Evolutionary conservation across 2,113 vertebrate genomes (phyloP).

Genomic region (Albula goreensis): DNA sequence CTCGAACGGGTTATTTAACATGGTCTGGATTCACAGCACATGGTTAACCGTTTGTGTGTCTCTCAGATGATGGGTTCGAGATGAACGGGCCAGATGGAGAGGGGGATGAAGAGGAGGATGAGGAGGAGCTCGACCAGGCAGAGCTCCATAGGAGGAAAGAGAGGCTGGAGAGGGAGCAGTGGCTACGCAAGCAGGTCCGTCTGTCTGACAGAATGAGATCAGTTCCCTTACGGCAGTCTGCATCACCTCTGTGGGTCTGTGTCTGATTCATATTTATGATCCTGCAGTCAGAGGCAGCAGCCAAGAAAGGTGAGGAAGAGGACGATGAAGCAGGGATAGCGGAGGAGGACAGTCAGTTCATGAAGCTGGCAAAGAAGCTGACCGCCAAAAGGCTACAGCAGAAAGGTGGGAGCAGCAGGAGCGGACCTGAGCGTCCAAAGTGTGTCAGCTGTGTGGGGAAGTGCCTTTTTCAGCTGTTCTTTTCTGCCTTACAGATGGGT

Average conservation of each 20-base stretch:
- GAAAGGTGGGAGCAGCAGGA: slow-evolving; percentile 69
- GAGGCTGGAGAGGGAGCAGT: slow-evolving; percentile 88
- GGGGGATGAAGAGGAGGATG: slow-evolving; percentile 75
- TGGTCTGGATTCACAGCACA: not conserved
- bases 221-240: not conserved
- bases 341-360: slow-evolving; percentile 86
- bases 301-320: slow-evolving; percentile 62
- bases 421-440: not conserved
- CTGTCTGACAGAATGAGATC: slow-evolving; percentile 8
- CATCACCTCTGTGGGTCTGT: slow-evolving; percentile 37
- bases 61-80: slow-evolving; percentile 64
- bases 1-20: not conserved
- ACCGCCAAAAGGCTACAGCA: slow-evolving; percentile 83
- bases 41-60: not conserved
- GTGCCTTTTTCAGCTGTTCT: too few relatives aligned
- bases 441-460: too few relatives aligned
- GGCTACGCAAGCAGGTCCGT: slow-evolving; percentile 89
- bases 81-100: slow-evolving; percentile 69
- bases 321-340: slow-evolving; percentile 78
- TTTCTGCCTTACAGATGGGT: not conserved
- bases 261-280: not conserved
- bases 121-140: slow-evolving; percentile 77
- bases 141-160: slow-evolving; percentile 87
- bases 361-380: slow-evolving; percentile 92
- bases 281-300: slow-evolving; percentile 72